Conservation (phyloP, 2,113 vertebrate genomes). For the Phoxinus phoxinus region DNA sequence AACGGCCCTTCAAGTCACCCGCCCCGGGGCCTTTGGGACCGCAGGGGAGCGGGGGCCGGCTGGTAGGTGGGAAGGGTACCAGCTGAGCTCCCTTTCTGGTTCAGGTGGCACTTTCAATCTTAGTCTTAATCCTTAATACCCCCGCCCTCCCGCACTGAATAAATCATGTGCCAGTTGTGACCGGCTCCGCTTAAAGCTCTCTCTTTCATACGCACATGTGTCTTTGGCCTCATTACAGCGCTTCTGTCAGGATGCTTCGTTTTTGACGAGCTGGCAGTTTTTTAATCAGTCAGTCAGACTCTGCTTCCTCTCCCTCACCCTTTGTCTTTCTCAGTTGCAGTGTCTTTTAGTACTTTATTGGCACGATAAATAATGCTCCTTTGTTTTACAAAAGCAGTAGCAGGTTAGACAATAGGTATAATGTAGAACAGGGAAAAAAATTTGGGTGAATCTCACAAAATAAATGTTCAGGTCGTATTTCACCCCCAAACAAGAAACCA, state of each 20-base stretch:
- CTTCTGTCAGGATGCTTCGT: slow-evolving; percentile 49
- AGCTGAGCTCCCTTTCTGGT: slow-evolving; percentile 75
- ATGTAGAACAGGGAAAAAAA: background rate
- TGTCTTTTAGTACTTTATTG: slow-evolving; percentile 16
- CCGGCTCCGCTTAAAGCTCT: slow-evolving; percentile 47
- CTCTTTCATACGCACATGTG: slow-evolving; percentile 60
- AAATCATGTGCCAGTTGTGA: slow-evolving; percentile 86
- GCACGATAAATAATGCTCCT: background rate
- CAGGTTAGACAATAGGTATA: background rate
- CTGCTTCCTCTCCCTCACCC: background rate
- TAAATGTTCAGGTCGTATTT: background rate
- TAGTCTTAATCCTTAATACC: slow-evolving; percentile 78
- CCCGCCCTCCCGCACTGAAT: slow-evolving; percentile 75
- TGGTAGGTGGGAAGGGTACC: slow-evolving; percentile 55
- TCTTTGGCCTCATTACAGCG: slow-evolving; percentile 67
- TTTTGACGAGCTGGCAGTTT: slow-evolving; percentile 52
- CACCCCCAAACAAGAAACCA: too few species aligned
- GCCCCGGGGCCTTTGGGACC: slow-evolving; percentile 70
- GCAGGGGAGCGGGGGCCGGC: slow-evolving; percentile 69
- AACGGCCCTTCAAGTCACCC: slow-evolving; percentile 82
- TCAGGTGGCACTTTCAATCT: slow-evolving; percentile 90
- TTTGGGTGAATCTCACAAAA: background rate
- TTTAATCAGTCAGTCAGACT: slow-evolving; percentile 44
- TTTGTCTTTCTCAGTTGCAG: background rate
- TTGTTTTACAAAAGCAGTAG: background rate